Evolutionary conservation across 2,797 vertebrate genomes (phyloP), one percentile per base, ranked within the genome.

Genomic region (Gymnothorax javanicus): DNA sequence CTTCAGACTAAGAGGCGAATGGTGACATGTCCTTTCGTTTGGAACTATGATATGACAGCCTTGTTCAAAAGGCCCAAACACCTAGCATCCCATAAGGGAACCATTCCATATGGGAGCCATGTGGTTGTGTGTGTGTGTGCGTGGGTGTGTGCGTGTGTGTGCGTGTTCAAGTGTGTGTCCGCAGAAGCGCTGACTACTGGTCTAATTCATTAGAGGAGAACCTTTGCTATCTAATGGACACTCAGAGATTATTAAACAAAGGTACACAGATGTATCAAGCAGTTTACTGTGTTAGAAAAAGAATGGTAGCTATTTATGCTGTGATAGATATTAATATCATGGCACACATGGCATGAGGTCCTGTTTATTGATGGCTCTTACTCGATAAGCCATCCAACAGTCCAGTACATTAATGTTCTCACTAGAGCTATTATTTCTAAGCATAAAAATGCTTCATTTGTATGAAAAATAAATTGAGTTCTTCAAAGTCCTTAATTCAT

Each of bases 291-390:
- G 67, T 83, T 83, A 56, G 33, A 85, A 67, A 58, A 73, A 84
- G 43, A 82, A 87, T 56, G 69, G 73, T 50, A 82, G 58, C n/a
- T 52, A 43, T n/a, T 43, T 83, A 73, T 50, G 20, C 7, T 60
- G 86, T 59, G 58, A 64, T 17, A 67, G 9, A 82, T 58, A 83
- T 73, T 83, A 87, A 82, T 75, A 84, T 52, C 27, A 33, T 27
- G 56, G 54, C 12, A 77, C 33, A 75, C 50, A n/a, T 67, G 83
- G 86, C 25, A 9, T 64, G 62, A 25, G 17, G 33, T 86, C 62
- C 27, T 54, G 58, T 79, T 71, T 86, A 75, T 77, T 58, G 84
- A 77, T 75, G 84, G 50, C 67, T 84, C 20, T 75, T 62, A 84
- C 62, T 84, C 77, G 86, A 84, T 77, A 43, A 87, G 43, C 56